Evolutionary conservation across 2,797 vertebrate species (phyloP), one percentile per base, ranked within the genome.

Genomic region (Urocyon cinereoargenteus): DNA sequence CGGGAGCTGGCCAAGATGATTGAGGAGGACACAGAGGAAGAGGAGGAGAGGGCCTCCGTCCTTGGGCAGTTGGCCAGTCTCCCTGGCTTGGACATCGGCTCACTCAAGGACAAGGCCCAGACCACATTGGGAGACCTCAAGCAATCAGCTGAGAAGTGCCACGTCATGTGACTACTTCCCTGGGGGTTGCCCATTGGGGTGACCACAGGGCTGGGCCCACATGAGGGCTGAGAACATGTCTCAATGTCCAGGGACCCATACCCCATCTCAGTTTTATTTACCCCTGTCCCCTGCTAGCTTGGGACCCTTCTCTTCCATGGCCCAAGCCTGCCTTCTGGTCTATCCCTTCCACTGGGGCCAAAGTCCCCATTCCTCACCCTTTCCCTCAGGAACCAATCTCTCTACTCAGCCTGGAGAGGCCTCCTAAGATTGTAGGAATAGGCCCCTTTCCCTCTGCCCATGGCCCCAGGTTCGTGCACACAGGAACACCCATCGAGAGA

Each of bases 1-100:
- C 99, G 99, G 28, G 99, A 99, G 98, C 98, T 99, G 98, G 99
- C 99, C 97, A 99, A 99, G 99, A 99, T 99, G 99, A 99, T 99
- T 0, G 99, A 99, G 9, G 99, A 99, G 97, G 99, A 99, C 98
- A 99, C 99, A 72, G 99, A 99, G 97, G 99, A 99, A 96, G 99
- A 99, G 79, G 98, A 99, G 26, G 99, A 99, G 97, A 99, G 99
- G 98, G 99, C 99, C 98, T 99, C 99, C 0, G 99, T 99, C 36
- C 99, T 99, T 6, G 99, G 99, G 85, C 99, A 99, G 96, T 99
- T 99, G 98, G 99, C 99, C 98, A 99, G 99, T 99, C 99, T 99
- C 98, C 99, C 99, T 98, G 99, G 99, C 95, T 98, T 99, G 98
- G 99, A 99, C 98, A 99, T 99, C 13, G 99, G 99, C 98, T 99